Evolutionary conservation across 2,797 vertebrate species (phyloP).

Genomic region (Peromyscus eremicus): DNA sequence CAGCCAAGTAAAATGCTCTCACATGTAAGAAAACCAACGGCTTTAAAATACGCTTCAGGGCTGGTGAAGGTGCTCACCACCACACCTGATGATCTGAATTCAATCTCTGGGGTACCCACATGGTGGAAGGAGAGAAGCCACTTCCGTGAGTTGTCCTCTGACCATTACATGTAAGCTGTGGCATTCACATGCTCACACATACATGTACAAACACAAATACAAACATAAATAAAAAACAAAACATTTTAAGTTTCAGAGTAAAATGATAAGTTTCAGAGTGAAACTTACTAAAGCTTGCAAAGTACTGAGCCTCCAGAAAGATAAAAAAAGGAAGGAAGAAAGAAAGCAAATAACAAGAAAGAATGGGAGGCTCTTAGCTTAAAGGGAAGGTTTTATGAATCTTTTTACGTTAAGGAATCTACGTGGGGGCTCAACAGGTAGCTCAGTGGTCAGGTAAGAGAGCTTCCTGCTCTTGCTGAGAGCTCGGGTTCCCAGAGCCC

Average conservation of each 20-base stretch:
- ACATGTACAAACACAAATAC: neutral
- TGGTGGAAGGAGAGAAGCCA: neutral
- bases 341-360: constrained; percentile 25
- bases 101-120: neutral
- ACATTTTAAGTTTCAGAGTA: neutral
- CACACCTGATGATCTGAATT: neutral
- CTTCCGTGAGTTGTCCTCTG: neutral
- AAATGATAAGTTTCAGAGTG: neutral
- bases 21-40: neutral
- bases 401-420: neutral
- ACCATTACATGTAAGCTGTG: neutral
- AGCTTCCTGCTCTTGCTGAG: neutral
- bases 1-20: neutral
- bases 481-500: neutral
- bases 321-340: neutral
- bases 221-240: neutral
- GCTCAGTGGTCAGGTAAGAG: neutral
- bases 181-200: neutral
- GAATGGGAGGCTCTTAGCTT: neutral
- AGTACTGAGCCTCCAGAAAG: neutral
- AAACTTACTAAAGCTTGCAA: constrained; percentile 22
- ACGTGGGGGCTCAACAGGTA: neutral
- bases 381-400: neutral
- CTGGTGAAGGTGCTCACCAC: neutral
- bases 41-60: constrained; percentile 12